Conservation (phyloP, 2,113 vertebrate species). For the Isichthys henryi region DNA sequence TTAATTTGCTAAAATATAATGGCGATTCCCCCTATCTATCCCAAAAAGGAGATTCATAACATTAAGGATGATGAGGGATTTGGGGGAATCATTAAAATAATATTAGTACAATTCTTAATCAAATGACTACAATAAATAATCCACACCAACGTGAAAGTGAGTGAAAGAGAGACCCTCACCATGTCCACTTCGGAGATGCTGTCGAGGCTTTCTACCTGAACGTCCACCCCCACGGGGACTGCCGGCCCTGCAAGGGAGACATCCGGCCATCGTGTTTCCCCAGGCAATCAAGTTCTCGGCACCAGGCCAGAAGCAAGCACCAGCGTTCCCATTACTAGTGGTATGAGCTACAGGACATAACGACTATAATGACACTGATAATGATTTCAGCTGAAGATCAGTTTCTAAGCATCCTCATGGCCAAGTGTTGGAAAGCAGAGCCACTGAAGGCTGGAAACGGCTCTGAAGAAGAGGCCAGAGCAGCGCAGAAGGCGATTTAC, state of each 20-base stretch:
- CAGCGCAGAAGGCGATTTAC: no score
- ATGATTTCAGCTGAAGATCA: background rate
- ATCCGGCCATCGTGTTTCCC: background rate
- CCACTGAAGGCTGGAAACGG: background rate
- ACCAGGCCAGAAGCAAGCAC: background rate
- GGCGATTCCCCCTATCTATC: background rate
- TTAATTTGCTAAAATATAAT: background rate
- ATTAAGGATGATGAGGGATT: background rate
- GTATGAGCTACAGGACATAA: background rate
- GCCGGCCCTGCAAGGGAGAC: constrained; percentile 70
- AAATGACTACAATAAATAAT: background rate
- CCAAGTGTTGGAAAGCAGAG: background rate
- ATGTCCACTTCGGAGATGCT: constrained; percentile 97
- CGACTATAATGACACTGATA: background rate
- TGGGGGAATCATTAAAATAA: background rate
- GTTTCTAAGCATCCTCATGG: background rate
- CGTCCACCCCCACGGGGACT: constrained; percentile 89
- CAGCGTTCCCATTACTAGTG: background rate
- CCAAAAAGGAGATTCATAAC: background rate
- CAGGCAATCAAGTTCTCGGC: background rate
- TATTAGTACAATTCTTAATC: background rate
- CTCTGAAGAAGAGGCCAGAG: background rate
- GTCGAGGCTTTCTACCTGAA: constrained; percentile 91
- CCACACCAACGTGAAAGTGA: background rate
- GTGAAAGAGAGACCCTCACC: constrained; percentile 52